Percentiles rank a stretch among this genome's conserved stretches.
Conservation (phyloP, 2,888 invertebrate species). For the Mermis nigrescens region DNA sequence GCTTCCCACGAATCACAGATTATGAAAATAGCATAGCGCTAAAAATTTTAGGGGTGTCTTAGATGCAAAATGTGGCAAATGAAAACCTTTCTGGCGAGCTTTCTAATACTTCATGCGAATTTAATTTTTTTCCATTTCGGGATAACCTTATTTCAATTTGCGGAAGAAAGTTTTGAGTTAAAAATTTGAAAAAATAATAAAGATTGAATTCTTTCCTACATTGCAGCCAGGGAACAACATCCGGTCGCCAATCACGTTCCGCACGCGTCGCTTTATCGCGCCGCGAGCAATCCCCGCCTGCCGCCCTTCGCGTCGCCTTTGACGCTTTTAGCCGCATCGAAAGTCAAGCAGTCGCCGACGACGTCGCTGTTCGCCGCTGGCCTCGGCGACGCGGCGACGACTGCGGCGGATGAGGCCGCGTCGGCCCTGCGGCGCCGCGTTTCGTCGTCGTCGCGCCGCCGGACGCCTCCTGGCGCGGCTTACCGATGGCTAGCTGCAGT, state of each 20-base stretch:
- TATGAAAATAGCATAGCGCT: too few species aligned
- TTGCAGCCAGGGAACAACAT: conserved; percentile 4
- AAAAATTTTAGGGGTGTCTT: too few species aligned
- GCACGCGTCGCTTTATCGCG: conserved; percentile 14
- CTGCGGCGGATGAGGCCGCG: neutral
- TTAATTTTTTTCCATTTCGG: too few species aligned
- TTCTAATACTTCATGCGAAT: too few species aligned
- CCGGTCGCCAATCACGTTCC: conserved; percentile 4
- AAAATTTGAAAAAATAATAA: too few species aligned
- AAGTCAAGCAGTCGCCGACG: conserved; percentile 45
- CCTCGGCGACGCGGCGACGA: neutral
- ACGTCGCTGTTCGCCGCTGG: neutral
- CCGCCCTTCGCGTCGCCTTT: conserved; percentile 75
- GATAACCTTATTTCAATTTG: too few species aligned
- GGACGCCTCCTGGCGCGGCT: neutral
- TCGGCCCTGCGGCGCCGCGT: neutral
- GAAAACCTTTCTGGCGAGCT: too few species aligned
- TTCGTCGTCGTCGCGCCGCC: neutral
- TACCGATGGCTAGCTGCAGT: too few species aligned
- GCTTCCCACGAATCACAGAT: too few species aligned
- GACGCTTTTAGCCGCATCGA: conserved; percentile 57
- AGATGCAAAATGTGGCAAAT: too few species aligned
- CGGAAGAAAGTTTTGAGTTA: too few species aligned
- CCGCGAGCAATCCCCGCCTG: conserved; percentile 53
- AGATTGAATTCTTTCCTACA: too few species aligned